A percentile compares a stretch with the other conserved stretches of the same genome.
phyloP scores from a whole-genome alignment of 2,113 vertebrate species.

The Tetrao urogallus region DNA sequence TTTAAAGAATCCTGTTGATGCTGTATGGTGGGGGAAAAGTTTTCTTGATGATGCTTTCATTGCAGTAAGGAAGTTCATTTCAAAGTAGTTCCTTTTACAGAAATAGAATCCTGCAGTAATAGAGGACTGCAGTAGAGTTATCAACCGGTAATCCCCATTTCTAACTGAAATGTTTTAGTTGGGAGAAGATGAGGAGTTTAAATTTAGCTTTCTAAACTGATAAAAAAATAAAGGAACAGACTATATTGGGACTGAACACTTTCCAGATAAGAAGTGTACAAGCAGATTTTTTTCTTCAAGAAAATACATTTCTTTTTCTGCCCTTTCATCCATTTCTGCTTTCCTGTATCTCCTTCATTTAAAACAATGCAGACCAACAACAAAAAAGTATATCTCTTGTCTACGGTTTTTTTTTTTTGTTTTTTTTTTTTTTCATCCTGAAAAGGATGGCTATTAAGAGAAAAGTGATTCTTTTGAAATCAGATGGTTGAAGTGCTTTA shows the following conservation, averaged over 20 bases:
- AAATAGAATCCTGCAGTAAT: not conserved
- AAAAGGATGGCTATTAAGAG: not conserved
- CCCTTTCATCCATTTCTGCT: not conserved
- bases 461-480: slow-evolving; percentile 8
- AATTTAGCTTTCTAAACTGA: slow-evolving; percentile 41
- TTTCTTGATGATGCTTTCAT: slow-evolving; percentile 5
- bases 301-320: not conserved
- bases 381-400: too few species aligned
- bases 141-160: not conserved
- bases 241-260: not conserved
- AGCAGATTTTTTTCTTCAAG: not conserved
- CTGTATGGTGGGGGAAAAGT: not conserved
- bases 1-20: not conserved
- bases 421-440: not conserved
- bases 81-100: slow-evolving; percentile 43
- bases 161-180: not conserved
- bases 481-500: not conserved
- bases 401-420: not conserved
- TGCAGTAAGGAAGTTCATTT: slow-evolving; percentile 12
- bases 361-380: not conserved
- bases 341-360: not conserved
- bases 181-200: slow-evolving; percentile 49
- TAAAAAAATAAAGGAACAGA: slow-evolving; percentile 13
- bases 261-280: slow-evolving; percentile 30
- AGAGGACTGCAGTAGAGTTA: not conserved